Conservation (phyloP, 2,113 vertebrate genomes). For the Aepyceros melampus region DNA sequence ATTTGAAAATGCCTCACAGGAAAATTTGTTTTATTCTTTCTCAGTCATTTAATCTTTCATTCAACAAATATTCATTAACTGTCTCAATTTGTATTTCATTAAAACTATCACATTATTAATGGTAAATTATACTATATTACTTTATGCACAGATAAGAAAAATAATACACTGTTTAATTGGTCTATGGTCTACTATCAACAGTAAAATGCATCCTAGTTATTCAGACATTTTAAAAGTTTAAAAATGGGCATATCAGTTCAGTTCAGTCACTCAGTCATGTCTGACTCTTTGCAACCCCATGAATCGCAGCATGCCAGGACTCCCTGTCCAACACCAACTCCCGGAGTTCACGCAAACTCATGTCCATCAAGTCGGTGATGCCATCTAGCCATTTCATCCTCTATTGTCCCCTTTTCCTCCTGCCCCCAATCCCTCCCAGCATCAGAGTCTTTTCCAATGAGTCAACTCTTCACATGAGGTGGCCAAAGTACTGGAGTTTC, state of each 20-base stretch:
- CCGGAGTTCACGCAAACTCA: no score
- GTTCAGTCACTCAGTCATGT: accelerated
- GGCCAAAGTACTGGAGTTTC: no score
- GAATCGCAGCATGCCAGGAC: no score
- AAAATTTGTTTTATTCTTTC: background rate
- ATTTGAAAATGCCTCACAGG: background rate
- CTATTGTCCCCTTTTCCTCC: no score
- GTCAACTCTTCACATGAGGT: no score
- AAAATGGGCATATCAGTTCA: background rate
- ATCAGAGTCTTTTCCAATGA: no score
- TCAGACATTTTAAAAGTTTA: background rate
- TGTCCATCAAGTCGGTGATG: accelerated
- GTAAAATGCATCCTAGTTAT: background rate
- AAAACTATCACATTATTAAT: background rate
- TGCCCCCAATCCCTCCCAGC: no score
- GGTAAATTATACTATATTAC: background rate
- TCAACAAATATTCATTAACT: background rate
- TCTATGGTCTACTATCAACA: background rate
- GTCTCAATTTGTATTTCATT: background rate
- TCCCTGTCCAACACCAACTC: no score
- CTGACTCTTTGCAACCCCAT: no score
- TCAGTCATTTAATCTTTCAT: background rate
- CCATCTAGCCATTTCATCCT: no score
- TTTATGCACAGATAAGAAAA: background rate
- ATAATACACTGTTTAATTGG: background rate